Conservation (phyloP, 1,140 invertebrate genomes). For the Sminthurides bifidus region DNA sequence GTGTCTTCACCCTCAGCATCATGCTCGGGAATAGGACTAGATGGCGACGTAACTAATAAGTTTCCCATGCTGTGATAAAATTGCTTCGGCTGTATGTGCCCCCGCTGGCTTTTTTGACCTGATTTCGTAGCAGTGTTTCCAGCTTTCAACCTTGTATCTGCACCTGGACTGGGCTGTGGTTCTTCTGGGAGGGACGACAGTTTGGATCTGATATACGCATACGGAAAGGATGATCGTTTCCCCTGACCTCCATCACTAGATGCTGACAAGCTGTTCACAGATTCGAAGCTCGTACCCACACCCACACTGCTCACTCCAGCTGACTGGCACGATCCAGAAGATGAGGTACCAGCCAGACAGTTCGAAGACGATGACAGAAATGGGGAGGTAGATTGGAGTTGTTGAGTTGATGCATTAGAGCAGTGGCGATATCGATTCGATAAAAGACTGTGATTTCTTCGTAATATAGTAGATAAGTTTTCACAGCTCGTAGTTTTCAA, state of each 20-base stretch:
- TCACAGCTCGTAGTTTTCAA: slow-evolving; percentile 29
- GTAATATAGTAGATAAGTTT: slow-evolving; percentile 17
- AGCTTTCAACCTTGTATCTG: too few species aligned
- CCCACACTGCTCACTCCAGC: not conserved
- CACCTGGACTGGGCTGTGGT: not conserved
- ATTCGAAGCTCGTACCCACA: not conserved
- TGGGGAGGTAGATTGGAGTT: not conserved
- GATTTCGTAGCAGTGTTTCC: too few species aligned
- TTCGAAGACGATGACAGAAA: not conserved
- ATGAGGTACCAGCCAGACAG: not conserved
- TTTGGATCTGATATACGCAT: slow-evolving; percentile 35
- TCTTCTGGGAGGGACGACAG: slow-evolving; percentile 33
- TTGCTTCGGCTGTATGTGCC: not conserved
- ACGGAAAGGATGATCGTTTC: slow-evolving; percentile 34
- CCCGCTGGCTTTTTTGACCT: not conserved
- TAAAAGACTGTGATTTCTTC: too few species aligned
- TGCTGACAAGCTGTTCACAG: too few species aligned
- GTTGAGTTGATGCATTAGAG: not conserved
- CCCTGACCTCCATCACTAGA: too few species aligned
- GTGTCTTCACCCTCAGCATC: not conserved
- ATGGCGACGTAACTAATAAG: not conserved
- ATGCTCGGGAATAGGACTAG: not conserved
- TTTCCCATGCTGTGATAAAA: slow-evolving; percentile 22
- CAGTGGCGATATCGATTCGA: too few species aligned
- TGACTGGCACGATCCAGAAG: not conserved